Evolutionary conservation across 2,888 invertebrate species (phyloP), one percentile per base, ranked within the genome.

Genomic region (Lagria hirta): DNA sequence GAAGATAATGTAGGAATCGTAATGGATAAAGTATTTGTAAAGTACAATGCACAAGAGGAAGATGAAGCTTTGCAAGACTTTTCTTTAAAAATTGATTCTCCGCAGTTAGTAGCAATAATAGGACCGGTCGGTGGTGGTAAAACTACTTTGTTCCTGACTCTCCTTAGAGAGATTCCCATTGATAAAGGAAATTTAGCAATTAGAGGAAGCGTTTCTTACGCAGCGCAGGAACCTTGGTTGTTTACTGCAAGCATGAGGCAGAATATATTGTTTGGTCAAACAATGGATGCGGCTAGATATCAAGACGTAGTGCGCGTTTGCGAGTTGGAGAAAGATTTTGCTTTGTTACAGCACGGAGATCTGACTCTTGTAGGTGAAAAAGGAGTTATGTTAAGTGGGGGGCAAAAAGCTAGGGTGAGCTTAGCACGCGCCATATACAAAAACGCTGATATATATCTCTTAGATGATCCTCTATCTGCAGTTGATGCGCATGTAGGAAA

Each of bases 401-500:
- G 92, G 2, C 93, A 93, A 67, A 83, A 87, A 52, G 92, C 93
- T 0, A 79, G 94, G 50, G 85, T 95, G 33, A 88, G 88, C 38
- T 75, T 95, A 28, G 91, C 89, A 0, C 79, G 93, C 50, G 85
- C 90, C 0, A 81, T 92, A 2, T 93, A 92, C 70, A 82, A 84
- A 30, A 81, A 89, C 41, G 83, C 88, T 0, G 88, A 90, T 50
- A 84, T 93, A 46, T 93, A 90, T 65, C 70, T 93, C 4, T 72
- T 94, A 33, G 93, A 94, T 67, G 93, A 94, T 73, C 93, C 93
- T 0, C 73, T 94, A 14, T 86, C 89, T 49, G 93, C 93, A 0
- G 93, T 94, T 5, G 94, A 94, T 72, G 80, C 90, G 0, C 86
- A 88, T 64, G 92, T 94, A 1, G 89, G 90, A 1, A 80, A 86